Conservation (phyloP, 2,797 vertebrate species). For the Knipowitschia caucasica region DNA sequence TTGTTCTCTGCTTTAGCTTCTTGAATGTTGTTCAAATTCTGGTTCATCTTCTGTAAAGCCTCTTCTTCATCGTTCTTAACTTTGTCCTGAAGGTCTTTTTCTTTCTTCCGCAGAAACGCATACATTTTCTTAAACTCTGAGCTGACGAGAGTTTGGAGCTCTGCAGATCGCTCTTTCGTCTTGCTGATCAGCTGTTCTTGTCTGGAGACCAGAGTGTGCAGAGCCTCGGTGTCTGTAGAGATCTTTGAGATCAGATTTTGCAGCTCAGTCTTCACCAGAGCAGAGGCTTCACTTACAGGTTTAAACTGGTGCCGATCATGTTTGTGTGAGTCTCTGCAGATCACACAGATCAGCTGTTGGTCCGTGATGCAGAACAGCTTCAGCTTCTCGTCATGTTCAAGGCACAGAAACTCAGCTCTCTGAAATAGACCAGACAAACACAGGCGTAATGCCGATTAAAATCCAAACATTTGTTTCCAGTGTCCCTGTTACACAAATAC, state of each 20-base stretch:
- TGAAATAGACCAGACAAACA: neutral
- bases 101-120: conserved; percentile 27
- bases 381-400: conserved; percentile 64
- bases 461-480: too few relatives aligned
- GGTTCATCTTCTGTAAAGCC: conserved; percentile 21
- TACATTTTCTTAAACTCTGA: conserved; percentile 37
- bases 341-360: conserved; percentile 53
- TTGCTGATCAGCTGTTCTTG: conserved; percentile 44
- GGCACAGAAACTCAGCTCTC: conserved; percentile 40
- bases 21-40: conserved; percentile 9
- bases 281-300: conserved; percentile 57
- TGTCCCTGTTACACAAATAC: too few relatives aligned
- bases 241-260: conserved; percentile 29
- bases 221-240: conserved; percentile 25
- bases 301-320: conserved; percentile 63
- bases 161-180: conserved; percentile 32
- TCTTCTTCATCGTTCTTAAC: conserved; percentile 23
- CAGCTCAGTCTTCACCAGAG: conserved; percentile 36
- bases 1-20: conserved; percentile 9
- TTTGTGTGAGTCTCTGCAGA: conserved; percentile 52
- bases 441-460: too few relatives aligned
- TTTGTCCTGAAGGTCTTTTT: conserved; percentile 31
- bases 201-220: conserved; percentile 26
- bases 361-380: conserved; percentile 69
- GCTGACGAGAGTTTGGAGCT: conserved; percentile 23